Evolutionary conservation across 2,888 invertebrate genomes (phyloP).

Genomic region (Conomelus anceps): DNA sequence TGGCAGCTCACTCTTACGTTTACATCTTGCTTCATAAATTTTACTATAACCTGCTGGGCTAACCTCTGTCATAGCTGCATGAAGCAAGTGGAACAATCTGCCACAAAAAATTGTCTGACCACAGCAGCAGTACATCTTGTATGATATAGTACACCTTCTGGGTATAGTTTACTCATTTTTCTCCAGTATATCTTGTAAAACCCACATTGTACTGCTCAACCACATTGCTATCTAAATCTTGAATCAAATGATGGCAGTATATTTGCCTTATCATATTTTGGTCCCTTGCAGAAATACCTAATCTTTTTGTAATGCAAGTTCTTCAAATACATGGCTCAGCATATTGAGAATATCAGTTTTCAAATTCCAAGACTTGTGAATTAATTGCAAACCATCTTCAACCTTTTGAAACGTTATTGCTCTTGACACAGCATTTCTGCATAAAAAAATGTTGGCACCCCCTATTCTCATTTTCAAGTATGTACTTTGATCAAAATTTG

Average conservation of each 20-base stretch:
- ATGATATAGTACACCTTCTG: constrained; percentile 17
- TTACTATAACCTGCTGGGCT: no score
- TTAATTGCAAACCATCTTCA: background rate
- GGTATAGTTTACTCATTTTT: constrained; percentile 10
- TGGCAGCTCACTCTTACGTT: no score
- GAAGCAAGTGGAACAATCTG: background rate
- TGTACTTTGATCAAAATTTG: background rate
- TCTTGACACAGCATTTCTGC: constrained; percentile 22
- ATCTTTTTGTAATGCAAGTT: constrained; percentile 24
- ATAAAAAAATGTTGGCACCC: constrained; percentile 21
- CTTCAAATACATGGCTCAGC: constrained; percentile 27
- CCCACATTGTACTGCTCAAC: constrained; percentile 10
- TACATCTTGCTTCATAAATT: no score
- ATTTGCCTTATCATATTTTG: background rate
- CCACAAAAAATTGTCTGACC: constrained; percentile 8
- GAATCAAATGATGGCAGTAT: constrained; percentile 3
- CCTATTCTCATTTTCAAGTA: constrained; percentile 10
- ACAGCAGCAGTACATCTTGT: constrained; percentile 11
- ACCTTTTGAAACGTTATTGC: constrained; percentile 14
- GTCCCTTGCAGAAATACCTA: constrained; percentile 5
- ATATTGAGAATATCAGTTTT: constrained; percentile 25
- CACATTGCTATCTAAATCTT: constrained; percentile 10
- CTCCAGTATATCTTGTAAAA: background rate
- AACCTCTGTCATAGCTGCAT: background rate
- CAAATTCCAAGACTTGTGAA: constrained; percentile 5